Percentiles rank a stretch among this genome's conserved stretches.
Evolutionary conservation across 2,888 invertebrate species (phyloP).

Genomic region (Rhingia campestris): DNA sequence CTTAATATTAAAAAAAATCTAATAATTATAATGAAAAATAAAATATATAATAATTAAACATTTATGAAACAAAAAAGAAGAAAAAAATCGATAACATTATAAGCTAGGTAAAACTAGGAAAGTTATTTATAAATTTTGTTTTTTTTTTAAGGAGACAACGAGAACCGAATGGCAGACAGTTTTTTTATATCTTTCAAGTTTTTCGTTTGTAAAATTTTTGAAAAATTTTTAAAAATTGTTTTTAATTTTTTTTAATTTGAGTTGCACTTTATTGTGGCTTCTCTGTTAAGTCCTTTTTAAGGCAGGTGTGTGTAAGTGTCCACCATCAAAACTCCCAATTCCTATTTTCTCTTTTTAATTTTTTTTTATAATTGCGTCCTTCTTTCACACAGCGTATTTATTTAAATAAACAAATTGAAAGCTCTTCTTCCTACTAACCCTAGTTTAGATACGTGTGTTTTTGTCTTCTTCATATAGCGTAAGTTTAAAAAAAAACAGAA

Average conservation of each 20-base stretch:
- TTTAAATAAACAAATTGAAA: constrained; percentile 1
- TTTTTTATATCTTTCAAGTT: constrained; percentile 20
- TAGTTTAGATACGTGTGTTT: constrained; percentile 23
- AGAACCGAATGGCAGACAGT: constrained; percentile 70
- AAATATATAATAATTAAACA: constrained; percentile 65
- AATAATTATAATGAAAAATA: constrained; percentile 56
- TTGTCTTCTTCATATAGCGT: constrained; percentile 41
- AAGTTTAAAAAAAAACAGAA: constrained; percentile 30
- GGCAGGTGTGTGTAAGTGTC: constrained; percentile 63
- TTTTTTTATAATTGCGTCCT: constrained; percentile 10
- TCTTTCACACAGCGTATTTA: constrained; percentile 15
- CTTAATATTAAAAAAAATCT: constrained; percentile 64
- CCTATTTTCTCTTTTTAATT: constrained; percentile 18
- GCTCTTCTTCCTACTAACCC: constrained; percentile 26
- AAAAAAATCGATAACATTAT: constrained; percentile 58
- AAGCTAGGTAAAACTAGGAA: constrained; percentile 57
- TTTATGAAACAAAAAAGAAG: constrained; percentile 63
- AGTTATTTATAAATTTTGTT: constrained; percentile 18
- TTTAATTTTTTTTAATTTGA: constrained; percentile 31
- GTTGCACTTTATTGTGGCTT: constrained; percentile 48
- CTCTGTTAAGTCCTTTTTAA: constrained; percentile 67
- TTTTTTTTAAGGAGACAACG: constrained; percentile 68
- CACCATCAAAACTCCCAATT: constrained; percentile 62
- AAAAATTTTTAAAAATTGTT: constrained; percentile 37
- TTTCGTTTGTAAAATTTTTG: constrained; percentile 31